Conservation (phyloP, 2,797 vertebrate species). For the Syncerus caffer region DNA sequence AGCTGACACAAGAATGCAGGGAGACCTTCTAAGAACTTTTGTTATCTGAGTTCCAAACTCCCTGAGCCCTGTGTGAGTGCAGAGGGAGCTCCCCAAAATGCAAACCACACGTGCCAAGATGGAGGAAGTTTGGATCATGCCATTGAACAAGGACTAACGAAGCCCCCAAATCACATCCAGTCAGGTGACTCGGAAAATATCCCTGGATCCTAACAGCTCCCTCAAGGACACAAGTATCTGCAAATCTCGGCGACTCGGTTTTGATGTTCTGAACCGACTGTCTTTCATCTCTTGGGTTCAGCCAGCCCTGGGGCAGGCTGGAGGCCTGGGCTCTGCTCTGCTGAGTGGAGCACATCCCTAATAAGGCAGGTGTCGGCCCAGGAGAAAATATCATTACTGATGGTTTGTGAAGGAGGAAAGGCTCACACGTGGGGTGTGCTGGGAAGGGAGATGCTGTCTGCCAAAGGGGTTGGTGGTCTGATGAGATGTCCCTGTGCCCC, state of each 20-base stretch:
- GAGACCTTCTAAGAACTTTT: background rate
- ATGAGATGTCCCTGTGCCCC: background rate
- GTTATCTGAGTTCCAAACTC: background rate
- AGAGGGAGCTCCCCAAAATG: background rate
- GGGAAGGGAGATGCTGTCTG: background rate
- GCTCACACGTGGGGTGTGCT: accelerated
- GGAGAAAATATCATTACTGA: constrained; percentile 57
- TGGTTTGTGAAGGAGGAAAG: background rate
- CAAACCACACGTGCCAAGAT: background rate
- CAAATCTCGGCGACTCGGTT: constrained; percentile 69
- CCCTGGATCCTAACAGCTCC: constrained; percentile 28
- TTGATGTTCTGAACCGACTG: constrained; percentile 66
- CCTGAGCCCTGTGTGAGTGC: background rate
- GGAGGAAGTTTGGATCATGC: background rate
- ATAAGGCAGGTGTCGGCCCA: constrained; percentile 67
- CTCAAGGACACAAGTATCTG: constrained; percentile 60
- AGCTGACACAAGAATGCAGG: background rate
- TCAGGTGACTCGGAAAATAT: constrained; percentile 56
- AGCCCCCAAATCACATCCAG: constrained; percentile 50
- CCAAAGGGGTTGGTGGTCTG: background rate
- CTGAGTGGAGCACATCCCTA: constrained; percentile 65
- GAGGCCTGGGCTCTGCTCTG: constrained; percentile 69
- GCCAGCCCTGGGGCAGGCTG: constrained; percentile 73
- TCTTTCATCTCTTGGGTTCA: constrained; percentile 52
- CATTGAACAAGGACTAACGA: constrained; percentile 26